A percentile compares a stretch with the other conserved stretches of the same genome.
Evolutionary conservation across 2,888 invertebrate species (phyloP).

Genomic region (Ceratothoa steindachneri): DNA sequence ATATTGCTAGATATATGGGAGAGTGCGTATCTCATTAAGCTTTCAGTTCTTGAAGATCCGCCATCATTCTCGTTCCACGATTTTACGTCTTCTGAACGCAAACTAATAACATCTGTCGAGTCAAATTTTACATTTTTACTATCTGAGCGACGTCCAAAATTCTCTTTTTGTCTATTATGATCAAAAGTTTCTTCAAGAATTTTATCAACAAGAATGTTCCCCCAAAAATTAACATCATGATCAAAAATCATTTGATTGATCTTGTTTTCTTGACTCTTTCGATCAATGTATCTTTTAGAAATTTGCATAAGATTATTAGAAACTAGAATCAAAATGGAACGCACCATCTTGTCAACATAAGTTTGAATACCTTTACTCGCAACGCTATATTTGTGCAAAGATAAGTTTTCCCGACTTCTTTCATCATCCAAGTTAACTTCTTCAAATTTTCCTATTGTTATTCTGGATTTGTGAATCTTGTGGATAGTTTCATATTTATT

Average conservation of each 20-base stretch:
- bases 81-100: neutral
- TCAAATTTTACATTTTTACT: neutral
- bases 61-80: neutral
- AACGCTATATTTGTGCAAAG: neutral
- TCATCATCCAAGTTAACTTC: too few relatives aligned
- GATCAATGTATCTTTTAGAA: neutral
- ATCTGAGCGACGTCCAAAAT: too few relatives aligned
- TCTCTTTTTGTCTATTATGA: neutral
- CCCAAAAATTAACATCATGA: conserved; percentile 30
- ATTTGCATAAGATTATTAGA: conserved; percentile 16
- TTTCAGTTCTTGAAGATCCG: neutral
- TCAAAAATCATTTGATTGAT: conserved; percentile 22
- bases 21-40: neutral
- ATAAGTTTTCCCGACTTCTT: too few relatives aligned
- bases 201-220: conserved; percentile 20
- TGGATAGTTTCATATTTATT: too few relatives aligned
- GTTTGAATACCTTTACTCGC: too few relatives aligned
- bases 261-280: neutral
- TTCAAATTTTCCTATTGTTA: too few relatives aligned
- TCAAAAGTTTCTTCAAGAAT: neutral
- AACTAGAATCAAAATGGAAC: conserved; percentile 5
- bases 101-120: neutral
- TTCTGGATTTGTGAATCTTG: too few relatives aligned
- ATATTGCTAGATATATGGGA: neutral
- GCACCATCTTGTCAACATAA: neutral